Evolutionary conservation across 2,888 invertebrate species (phyloP), one percentile per base, ranked within the genome.

Genomic region (Meiosimyza decipiens): DNA sequence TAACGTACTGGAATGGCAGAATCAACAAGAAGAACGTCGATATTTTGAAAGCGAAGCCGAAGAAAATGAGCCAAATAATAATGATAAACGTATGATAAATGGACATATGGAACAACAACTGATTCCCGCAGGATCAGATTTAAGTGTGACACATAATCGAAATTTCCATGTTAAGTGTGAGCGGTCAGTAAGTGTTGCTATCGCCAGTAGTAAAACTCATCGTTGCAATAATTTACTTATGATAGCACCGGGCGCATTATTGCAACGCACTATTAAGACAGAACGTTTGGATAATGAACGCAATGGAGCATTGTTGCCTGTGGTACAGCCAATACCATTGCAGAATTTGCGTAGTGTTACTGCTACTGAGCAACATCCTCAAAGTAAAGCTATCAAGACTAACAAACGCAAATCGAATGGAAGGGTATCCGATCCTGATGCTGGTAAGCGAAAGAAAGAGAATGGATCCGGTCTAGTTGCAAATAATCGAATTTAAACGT

Each of bases 1-100:
- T 74, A 94, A 93, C 82, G 95, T 98, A 0, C 85, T 98, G 13
- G 95, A 96, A 81, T 98, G 96, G 95, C 97, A 97, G 87, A 94
- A 91, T 79, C 54, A 90, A 89, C 60, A 90, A 90, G 86, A 91
- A 88, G 86, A 91, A 89, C 80, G 90, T 89, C 82, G 66, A 7
- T 15, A 57, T 2, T 28, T 64, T n/a, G 80, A 80, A 82, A 88
- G 2, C 9, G 55, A 54, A n/a, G 40, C 65, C 1, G 71, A 64
- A 49, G 71, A 76, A 54, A 78, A 75, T 63, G 86, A 87, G 75
- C 80, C 79, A 6, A 86, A 87, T 72, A 87, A 87, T 72, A 87
- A 87, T 71, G 83, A 85, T 57, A 85, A 82, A 15, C 76, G 76
- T 3, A 75, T 80, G 63, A 18, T 77, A 16, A 87, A 86, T 73